Base-by-base conservation (phyloP, 2,797 vertebrate species). In the Okamejei kenojei region DNA sequence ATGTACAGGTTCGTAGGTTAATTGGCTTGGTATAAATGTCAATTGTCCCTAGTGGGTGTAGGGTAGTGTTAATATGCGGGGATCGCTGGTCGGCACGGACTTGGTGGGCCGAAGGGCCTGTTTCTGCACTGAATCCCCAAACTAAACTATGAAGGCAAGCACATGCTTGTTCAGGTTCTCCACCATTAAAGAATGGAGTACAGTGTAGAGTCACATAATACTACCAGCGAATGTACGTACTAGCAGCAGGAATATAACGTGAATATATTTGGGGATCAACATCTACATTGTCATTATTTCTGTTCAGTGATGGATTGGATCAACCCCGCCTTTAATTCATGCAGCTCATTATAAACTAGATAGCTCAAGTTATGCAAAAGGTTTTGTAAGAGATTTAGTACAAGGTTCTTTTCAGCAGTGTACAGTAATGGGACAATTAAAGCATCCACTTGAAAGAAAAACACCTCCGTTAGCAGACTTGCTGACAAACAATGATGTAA, bases 391-490 rank as follows among this genome's bases (percentile, higher is more conserved):
- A 76, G 90, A 90, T 90, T 68, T 3, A 23, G 19, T 68, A 21
- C 10, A n/a, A 58, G 71, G 38, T 92, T 29, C 38, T 54, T 45
- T 76, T 74, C 26, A 54, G 2, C 13, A 38, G 32, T 29, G 68
- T 92, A 92, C 38, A 29, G 71, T 73, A 74, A 92, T 92, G 35
- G 71, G 26, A 74, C 71, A 92, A 92, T 76, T 76, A 92, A 76
- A 23, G 45, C 45, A 73, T 29, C 68, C 73, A 74, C 45, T 92
- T 91, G 1, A 91, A 74, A 35, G 35, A 32, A 73, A 54, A 92
- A 76, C 73, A 54, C 71, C 7, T 45, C 90, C 3, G 11, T 76
- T 17, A 45, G 35, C 73, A 73, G 68, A 74, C 90, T 76, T 45
- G 21, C 90, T 76, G 68, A 35, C 90, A 91, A 91, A 74, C 68